Evolutionary conservation across 1,140 invertebrate genomes (phyloP).

Genomic region (Ephestia elutella): DNA sequence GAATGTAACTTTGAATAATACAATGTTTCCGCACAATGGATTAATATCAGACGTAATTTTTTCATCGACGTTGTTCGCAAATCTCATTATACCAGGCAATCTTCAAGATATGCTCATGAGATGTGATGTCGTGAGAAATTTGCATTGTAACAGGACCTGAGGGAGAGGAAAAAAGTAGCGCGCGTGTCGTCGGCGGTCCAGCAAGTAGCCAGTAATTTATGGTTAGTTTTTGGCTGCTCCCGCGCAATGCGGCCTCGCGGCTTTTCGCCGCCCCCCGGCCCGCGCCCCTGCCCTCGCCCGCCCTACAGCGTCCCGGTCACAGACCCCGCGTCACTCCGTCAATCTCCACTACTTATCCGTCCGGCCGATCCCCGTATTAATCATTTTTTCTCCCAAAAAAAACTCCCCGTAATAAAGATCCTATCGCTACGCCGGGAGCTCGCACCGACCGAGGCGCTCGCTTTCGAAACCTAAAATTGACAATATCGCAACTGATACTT

Average conservation of each 20-base stretch:
- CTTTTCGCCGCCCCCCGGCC: constrained; percentile 43
- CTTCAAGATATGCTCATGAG: constrained; percentile 49
- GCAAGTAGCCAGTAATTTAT: constrained; percentile 73
- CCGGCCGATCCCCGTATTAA: constrained; percentile 61
- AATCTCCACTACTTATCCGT: constrained; percentile 70
- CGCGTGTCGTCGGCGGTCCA: constrained; percentile 62
- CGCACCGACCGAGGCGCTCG: constrained; percentile 20
- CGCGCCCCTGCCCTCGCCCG: constrained; percentile 16
- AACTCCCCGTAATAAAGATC: constrained; percentile 54
- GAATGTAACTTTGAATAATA: background rate
- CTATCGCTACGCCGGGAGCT: constrained; percentile 46
- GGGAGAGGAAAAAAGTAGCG: constrained; percentile 49
- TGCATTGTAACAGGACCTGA: constrained; percentile 62
- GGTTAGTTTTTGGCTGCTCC: constrained; percentile 72
- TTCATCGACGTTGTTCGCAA: constrained; percentile 29
- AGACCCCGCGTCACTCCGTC: constrained; percentile 63
- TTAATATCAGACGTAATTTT: constrained; percentile 11
- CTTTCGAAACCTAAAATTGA: constrained; percentile 60
- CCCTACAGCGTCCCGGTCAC: constrained; percentile 47
- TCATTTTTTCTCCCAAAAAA: constrained; percentile 59
- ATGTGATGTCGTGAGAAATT: constrained; percentile 64
- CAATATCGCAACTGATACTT: constrained; percentile 64
- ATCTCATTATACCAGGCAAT: constrained; percentile 57
- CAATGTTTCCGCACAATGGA: constrained; percentile 4
- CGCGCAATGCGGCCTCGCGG: constrained; percentile 64